Conservation (phyloP, 2,888 invertebrate species). For the Dorcus parallelipipedus region DNA sequence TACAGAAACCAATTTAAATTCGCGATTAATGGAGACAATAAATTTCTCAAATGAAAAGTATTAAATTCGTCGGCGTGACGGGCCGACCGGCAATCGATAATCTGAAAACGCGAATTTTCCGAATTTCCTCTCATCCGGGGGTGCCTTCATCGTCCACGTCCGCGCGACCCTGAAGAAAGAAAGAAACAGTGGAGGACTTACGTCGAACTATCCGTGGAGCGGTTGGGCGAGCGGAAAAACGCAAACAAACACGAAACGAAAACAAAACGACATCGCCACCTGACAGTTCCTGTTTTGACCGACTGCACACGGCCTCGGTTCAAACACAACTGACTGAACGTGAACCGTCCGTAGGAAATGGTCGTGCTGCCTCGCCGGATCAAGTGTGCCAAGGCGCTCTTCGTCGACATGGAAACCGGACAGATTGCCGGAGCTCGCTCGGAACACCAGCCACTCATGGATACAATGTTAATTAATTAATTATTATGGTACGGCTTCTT, state of each 20-base stretch:
- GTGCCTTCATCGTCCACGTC: no score
- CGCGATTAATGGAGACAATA: no score
- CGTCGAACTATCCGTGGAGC: neutral
- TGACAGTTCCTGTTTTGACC: slow-evolving; percentile 30
- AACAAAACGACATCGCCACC: slow-evolving; percentile 2
- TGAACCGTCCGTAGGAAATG: slow-evolving; percentile 16
- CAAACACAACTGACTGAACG: slow-evolving; percentile 43
- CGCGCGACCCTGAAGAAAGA: no score
- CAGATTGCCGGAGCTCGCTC: neutral
- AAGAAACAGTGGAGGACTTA: neutral
- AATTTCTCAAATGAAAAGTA: neutral
- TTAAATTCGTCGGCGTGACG: neutral
- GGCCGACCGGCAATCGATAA: neutral
- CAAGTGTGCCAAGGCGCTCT: neutral
- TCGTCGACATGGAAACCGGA: neutral
- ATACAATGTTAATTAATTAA: no score
- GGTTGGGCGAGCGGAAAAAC: neutral
- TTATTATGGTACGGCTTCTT: no score
- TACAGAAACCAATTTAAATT: no score
- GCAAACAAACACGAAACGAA: neutral
- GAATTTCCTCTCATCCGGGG: neutral
- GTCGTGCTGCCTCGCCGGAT: neutral
- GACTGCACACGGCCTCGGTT: slow-evolving; percentile 42
- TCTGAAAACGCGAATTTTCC: neutral
- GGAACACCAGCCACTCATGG: no score